These are phyloP conservation scores for Balearica regulorum DNA, from an alignment of 2,797 vertebrate genomes.

Conservation along the genomic window DNA sequence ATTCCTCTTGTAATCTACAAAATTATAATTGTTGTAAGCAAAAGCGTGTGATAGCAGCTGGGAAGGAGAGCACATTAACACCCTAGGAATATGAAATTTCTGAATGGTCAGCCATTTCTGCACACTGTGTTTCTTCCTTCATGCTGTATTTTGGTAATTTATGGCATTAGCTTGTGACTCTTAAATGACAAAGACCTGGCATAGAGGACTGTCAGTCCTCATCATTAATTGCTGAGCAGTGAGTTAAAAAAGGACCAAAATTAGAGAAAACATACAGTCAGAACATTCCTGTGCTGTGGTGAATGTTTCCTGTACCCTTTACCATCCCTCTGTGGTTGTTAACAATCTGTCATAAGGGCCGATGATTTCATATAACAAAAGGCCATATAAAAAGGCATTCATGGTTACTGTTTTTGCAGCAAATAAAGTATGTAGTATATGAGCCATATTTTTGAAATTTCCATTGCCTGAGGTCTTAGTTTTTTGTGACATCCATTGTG, in stretches of 20 bases:
- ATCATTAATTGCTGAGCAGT: neutral
- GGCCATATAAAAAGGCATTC: neutral
- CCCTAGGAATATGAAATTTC: neutral
- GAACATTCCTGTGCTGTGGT: neutral
- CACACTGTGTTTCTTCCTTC: neutral
- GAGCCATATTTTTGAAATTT: neutral
- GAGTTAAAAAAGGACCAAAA: neutral
- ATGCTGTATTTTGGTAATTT: neutral
- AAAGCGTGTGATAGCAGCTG: neutral
- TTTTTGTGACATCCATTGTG: neutral
- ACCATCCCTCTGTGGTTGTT: neutral
- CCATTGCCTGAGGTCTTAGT: rapidly evolving
- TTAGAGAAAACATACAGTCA: neutral
- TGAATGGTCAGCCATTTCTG: neutral
- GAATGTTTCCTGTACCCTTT: neutral
- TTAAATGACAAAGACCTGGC: neutral
- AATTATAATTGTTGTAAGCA: neutral
- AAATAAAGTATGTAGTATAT: neutral
- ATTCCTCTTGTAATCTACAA: neutral
- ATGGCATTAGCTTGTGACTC: neutral
- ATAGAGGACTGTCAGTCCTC: neutral
- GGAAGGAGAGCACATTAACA: neutral
- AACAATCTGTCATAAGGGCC: neutral
- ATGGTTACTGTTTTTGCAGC: neutral
- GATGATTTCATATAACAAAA: neutral